phyloP scores from a whole-genome alignment of 1,140 invertebrate species.

The Eciton burchellii region DNA sequence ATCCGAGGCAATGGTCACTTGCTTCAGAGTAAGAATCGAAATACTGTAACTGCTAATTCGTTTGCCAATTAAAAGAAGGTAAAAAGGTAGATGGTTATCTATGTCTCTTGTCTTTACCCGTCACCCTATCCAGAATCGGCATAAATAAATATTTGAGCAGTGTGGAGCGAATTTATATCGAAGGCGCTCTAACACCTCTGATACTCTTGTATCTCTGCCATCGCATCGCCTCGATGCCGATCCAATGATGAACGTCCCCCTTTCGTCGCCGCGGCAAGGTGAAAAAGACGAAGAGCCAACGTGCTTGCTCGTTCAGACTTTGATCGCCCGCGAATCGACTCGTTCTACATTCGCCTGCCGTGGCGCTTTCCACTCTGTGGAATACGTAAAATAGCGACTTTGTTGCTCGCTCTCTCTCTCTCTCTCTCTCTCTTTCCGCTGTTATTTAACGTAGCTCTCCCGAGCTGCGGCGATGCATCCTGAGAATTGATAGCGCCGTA shows the following conservation, averaged over 20 bases:
- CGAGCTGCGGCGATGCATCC: background rate
- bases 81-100: no score
- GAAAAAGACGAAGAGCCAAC: conserved; percentile 35
- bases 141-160: no score
- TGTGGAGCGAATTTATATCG: no score
- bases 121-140: no score
- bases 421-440: background rate
- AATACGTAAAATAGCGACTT: conserved; percentile 29
- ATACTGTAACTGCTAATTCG: no score
- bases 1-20: no score
- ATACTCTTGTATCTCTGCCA: no score
- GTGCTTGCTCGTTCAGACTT: conserved; percentile 30
- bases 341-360: conserved; percentile 36
- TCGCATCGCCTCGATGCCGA: conserved; percentile 33
- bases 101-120: no score
- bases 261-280: conserved; percentile 15
- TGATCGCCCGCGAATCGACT: conserved; percentile 13
- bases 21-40: no score
- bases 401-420: background rate
- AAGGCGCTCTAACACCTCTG: conserved; percentile 34
- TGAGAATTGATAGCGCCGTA: background rate
- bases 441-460: background rate
- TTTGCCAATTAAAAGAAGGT: no score
- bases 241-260: conserved; percentile 32
- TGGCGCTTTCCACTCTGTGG: conserved; percentile 3